phyloP scores from a whole-genome alignment of 2,797 vertebrate species.

The Nannoperca obscura region DNA sequence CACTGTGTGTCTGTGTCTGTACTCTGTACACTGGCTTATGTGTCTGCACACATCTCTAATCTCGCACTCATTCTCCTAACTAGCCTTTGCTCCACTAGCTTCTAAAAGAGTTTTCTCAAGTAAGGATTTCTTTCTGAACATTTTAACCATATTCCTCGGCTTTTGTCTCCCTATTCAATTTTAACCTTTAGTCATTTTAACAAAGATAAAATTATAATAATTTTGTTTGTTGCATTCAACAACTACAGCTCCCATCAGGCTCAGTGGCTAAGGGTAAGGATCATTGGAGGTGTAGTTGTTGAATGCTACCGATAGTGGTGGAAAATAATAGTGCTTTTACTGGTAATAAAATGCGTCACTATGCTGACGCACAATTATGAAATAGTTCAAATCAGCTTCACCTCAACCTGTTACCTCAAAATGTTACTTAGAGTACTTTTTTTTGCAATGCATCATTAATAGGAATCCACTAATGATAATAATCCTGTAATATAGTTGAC shows the following conservation, averaged over 20 bases:
- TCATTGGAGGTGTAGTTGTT: not conserved
- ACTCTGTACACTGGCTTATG: constrained; percentile 23
- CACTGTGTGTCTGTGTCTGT: constrained; percentile 45
- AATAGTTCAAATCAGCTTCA: too few relatives aligned
- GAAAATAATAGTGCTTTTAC: not conserved
- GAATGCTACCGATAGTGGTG: not conserved
- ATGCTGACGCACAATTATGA: not conserved
- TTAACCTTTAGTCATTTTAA: not conserved
- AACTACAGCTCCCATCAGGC: not conserved
- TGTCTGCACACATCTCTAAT: constrained; percentile 39
- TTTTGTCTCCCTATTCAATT: not conserved
- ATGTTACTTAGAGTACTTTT: too few relatives aligned
- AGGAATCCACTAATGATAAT: too few relatives aligned
- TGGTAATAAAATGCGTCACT: too few relatives aligned
- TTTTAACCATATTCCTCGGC: not conserved
- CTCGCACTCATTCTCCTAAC: constrained; percentile 24
- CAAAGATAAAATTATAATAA: not conserved
- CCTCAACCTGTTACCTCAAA: too few relatives aligned
- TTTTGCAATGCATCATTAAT: too few relatives aligned
- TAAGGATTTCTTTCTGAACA: constrained; percentile 8
- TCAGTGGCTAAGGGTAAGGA: not conserved
- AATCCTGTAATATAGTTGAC: too few relatives aligned
- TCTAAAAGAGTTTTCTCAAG: constrained; percentile 1
- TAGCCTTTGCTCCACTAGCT: constrained; percentile 6
- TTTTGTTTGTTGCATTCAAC: not conserved